Conservation (phyloP, 2,888 invertebrate genomes). For the Harpagoxenus sublaevis region DNA sequence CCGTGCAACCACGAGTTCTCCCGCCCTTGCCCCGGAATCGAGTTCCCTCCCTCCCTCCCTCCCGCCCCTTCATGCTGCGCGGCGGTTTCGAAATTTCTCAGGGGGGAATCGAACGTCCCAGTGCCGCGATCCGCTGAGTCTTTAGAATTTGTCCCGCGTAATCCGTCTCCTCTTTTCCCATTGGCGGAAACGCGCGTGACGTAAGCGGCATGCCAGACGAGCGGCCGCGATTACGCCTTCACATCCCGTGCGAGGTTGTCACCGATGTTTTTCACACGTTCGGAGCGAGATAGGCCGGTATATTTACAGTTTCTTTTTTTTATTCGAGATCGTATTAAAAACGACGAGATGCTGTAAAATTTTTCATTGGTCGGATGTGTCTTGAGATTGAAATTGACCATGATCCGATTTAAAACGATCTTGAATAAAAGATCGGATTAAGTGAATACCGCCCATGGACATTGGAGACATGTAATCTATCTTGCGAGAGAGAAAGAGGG, state of each 20-base stretch:
- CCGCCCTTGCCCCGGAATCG: background rate
- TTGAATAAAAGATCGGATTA: background rate
- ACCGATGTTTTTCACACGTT: background rate
- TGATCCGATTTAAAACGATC: background rate
- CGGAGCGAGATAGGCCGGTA: too few species aligned
- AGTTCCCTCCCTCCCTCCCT: too few species aligned
- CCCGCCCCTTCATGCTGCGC: too few species aligned
- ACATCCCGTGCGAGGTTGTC: background rate
- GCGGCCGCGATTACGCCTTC: background rate
- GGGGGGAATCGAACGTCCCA: background rate
- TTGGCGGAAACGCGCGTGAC: conserved; percentile 17
- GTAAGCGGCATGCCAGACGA: background rate
- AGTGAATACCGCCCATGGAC: too few species aligned
- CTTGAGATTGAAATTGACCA: background rate
- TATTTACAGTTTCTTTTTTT: too few species aligned
- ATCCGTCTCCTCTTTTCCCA: background rate
- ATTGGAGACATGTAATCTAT: background rate
- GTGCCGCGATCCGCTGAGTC: background rate
- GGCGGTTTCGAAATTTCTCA: conserved; percentile 5
- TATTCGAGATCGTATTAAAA: background rate
- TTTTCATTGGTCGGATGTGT: background rate
- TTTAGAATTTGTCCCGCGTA: conserved; percentile 37
- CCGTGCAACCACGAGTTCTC: background rate
- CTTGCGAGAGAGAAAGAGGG: too few species aligned
- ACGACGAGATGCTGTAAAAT: background rate